Conservation (phyloP, 2,888 invertebrate genomes). For the Scaptomyza caliginosa region DNA sequence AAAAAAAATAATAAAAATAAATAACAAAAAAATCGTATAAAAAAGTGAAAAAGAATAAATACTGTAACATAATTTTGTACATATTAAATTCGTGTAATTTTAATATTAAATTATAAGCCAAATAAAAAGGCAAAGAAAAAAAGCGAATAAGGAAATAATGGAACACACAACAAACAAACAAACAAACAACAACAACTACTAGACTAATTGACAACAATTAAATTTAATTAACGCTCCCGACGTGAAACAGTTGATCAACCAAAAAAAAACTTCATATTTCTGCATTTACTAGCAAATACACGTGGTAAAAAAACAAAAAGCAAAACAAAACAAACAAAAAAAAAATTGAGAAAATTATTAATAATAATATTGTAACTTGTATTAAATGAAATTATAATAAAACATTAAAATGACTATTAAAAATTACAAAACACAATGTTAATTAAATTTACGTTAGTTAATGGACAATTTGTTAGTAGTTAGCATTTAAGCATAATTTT, state of each 20-base stretch:
- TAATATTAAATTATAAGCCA: slow-evolving; percentile 52
- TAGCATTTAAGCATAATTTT: slow-evolving; percentile 76
- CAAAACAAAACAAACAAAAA: slow-evolving; percentile 24
- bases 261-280: slow-evolving; percentile 65
- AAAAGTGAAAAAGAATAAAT: slow-evolving; percentile 1
- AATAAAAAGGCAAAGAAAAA: slow-evolving; percentile 9
- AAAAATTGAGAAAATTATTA: slow-evolving; percentile 27
- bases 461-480: slow-evolving; percentile 78
- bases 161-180: slow-evolving; percentile 25
- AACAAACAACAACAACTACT: slow-evolving; percentile 48
- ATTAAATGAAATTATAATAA: slow-evolving; percentile 54
- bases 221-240: slow-evolving; percentile 48
- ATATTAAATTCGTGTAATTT: slow-evolving; percentile 68
- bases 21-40: slow-evolving; percentile 6
- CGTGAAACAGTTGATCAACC: slow-evolving; percentile 36
- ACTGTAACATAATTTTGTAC: slow-evolving; percentile 78
- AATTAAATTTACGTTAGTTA: slow-evolving; percentile 78
- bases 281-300: slow-evolving; percentile 79
- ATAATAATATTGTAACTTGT: slow-evolving; percentile 65
- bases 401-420: slow-evolving; percentile 8
- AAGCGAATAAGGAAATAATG: slow-evolving; percentile 22
- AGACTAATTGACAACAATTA: slow-evolving; percentile 72
- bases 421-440: slow-evolving; percentile 49
- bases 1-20: neutral
- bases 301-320: slow-evolving; percentile 39